phyloP scores from a whole-genome alignment of 2,113 vertebrate species.

The Tautogolabrus adspersus region DNA sequence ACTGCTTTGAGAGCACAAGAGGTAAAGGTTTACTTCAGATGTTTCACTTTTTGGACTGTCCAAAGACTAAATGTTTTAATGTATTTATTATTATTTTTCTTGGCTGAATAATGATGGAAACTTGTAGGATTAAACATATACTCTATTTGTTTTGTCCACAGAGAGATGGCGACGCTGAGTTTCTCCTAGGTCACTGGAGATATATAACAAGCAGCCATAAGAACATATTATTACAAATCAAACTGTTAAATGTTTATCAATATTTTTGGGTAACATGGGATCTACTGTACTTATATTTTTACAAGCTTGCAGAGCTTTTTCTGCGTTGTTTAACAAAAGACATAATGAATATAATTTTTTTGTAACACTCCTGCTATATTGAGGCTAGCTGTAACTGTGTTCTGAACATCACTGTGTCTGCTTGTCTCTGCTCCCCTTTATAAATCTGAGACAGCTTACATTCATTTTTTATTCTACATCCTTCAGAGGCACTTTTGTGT shows the following conservation, averaged over 20 bases:
- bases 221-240: constrained; percentile 3
- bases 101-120: not conserved
- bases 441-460: not conserved
- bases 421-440: constrained; percentile 12
- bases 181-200: not conserved
- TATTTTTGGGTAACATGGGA: constrained; percentile 39
- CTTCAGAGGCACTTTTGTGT: constrained; percentile 28
- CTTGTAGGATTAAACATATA: not conserved
- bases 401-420: constrained; percentile 6
- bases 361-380: not conserved
- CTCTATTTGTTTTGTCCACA: constrained; percentile 43
- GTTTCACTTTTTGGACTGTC: not conserved
- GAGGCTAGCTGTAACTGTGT: not conserved
- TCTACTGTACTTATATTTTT: constrained; percentile 16
- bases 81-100: not conserved
- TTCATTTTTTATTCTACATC: constrained; percentile 8
- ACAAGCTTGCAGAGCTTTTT: constrained; percentile 18
- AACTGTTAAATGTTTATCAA: constrained; percentile 2
- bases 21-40: constrained; percentile 79
- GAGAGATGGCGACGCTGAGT: constrained; percentile 81
- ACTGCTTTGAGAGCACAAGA: constrained; percentile 90
- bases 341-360: not conserved
- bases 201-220: no score
- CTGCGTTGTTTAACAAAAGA: constrained; percentile 16
- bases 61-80: not conserved